Base-by-base conservation (phyloP, 2,113 vertebrate species). In the Hypocryptadius cinnamomeus region DNA sequence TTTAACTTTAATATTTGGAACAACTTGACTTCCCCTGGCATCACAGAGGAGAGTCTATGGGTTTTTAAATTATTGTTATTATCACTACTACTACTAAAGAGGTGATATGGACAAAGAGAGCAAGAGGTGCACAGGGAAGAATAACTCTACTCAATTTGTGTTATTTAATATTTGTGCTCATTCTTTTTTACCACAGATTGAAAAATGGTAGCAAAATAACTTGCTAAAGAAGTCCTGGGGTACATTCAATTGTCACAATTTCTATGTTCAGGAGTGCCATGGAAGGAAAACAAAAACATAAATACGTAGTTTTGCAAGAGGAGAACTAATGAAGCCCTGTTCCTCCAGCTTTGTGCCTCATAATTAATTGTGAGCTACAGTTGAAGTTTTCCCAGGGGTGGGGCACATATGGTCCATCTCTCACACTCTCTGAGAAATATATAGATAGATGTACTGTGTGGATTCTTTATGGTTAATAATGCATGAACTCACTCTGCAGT, bases 311-410 rank as follows among this genome's bases (percentile, higher is more conserved):
- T 94, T 73, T 89, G 51, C 69, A 74, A 74, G 89, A 91, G 59
- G 31, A 89, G 87, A 87, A 81, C 42, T 78, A 94, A 95, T 68
- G 91, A 93, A 87, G 44, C 60, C 37, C 50, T 4, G 3, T 80
- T 92, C 60, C 86, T 92, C 45, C 61, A 84, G 86, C 69, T 84
- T 78, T 89, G 72, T 92, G 87, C 63, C 80, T 92, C 51, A 71
- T 93, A 94, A 96, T 91, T 94, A 94, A 92, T 88, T 80, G 80
- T 94, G 83, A 95, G 64, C 80, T 94, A 90, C 72, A 70, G 64
- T 84, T 81, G 80, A 89, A 85, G 47, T 93, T 84, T 95, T 94
- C 91, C 93, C 94, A 47, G 42, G 89, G 64, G 84, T 90, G 87
- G 84, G 87, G 61, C 89, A 90, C 89, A 94, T 89, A 95, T 93